Evolutionary conservation across 2,113 vertebrate species (phyloP).

Genomic region (Hirundichthys speculiger): DNA sequence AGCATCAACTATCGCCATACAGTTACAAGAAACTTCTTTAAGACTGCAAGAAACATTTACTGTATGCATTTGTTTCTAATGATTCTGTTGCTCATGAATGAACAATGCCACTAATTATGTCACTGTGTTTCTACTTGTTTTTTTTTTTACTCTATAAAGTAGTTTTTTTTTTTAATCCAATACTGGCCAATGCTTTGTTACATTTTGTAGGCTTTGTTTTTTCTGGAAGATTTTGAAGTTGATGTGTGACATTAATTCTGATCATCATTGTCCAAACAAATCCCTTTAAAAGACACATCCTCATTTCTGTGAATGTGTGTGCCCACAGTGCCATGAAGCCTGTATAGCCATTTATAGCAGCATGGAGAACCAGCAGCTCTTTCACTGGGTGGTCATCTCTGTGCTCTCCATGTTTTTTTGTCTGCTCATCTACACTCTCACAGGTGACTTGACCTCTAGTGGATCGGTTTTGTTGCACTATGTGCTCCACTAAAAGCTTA

Average conservation of each 20-base stretch:
- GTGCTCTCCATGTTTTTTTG: constrained; percentile 91
- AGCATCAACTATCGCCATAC: too few species aligned
- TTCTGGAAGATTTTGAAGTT: too few species aligned
- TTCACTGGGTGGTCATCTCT: constrained; percentile 89
- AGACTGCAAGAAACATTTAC: too few species aligned
- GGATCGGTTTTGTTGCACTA: background rate
- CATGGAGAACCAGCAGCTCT: constrained; percentile 87
- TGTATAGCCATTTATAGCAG: constrained; percentile 93
- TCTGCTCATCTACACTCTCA: constrained; percentile 87
- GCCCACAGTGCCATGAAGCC: constrained; percentile 91
- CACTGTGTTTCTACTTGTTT: too few species aligned
- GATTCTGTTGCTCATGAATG: too few species aligned
- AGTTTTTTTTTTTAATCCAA: too few species aligned
- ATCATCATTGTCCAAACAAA: background rate
- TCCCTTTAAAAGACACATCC: background rate
- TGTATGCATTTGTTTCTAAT: too few species aligned
- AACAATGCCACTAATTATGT: too few species aligned
- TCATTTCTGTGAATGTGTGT: constrained; percentile 9
- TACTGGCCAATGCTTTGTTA: too few species aligned
- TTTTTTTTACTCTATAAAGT: too few species aligned
- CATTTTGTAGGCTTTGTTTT: too few species aligned
- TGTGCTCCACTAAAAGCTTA: background rate
- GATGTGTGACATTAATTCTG: background rate
- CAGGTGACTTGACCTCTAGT: constrained; percentile 61
- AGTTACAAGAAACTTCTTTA: too few species aligned